Evolutionary conservation across 2,797 vertebrate species (phyloP).

Genomic region (Helicolenus hilgendorfi): DNA sequence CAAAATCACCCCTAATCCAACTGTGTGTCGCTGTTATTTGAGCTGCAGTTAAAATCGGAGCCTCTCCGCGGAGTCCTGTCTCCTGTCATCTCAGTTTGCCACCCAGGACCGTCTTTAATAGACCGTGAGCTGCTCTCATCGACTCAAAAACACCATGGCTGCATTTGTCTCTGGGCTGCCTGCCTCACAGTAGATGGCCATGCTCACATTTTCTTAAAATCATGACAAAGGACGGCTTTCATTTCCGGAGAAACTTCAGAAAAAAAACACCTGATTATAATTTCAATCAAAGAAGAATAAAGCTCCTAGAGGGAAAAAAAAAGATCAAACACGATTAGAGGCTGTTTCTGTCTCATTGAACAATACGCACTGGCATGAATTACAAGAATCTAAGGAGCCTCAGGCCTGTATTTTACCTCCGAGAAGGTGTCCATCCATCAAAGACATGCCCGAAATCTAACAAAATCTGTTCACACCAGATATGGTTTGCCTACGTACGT

Average conservation of each 20-base stretch:
- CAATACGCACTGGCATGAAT: constrained; percentile 59
- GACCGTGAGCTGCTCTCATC: constrained; percentile 24
- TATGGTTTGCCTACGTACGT: constrained; percentile 47
- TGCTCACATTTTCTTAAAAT: constrained; percentile 6
- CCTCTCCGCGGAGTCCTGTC: constrained; percentile 25
- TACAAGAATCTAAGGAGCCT: constrained; percentile 34
- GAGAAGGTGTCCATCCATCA: constrained; percentile 46
- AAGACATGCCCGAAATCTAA: constrained; percentile 35
- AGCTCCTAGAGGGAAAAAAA: not conserved
- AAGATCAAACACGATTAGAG: not conserved
- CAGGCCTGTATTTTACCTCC: constrained; percentile 34
- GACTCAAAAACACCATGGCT: constrained; percentile 12
- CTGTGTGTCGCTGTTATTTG: constrained; percentile 36
- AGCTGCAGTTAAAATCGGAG: constrained; percentile 42
- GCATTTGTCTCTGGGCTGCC: not conserved
- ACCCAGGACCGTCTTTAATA: constrained; percentile 43
- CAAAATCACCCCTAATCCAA: constrained; percentile 44
- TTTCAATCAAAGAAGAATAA: constrained; percentile 21
- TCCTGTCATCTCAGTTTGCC: constrained; percentile 43
- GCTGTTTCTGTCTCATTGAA: constrained; percentile 37
- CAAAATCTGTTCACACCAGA: constrained; percentile 46
- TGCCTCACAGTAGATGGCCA: not conserved
- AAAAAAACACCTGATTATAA: constrained; percentile 3
- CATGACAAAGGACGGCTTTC: constrained; percentile 18
- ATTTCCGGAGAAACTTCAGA: constrained; percentile 9